Conservation (phyloP, 2,797 vertebrate genomes). For the Falco biarmicus region DNA sequence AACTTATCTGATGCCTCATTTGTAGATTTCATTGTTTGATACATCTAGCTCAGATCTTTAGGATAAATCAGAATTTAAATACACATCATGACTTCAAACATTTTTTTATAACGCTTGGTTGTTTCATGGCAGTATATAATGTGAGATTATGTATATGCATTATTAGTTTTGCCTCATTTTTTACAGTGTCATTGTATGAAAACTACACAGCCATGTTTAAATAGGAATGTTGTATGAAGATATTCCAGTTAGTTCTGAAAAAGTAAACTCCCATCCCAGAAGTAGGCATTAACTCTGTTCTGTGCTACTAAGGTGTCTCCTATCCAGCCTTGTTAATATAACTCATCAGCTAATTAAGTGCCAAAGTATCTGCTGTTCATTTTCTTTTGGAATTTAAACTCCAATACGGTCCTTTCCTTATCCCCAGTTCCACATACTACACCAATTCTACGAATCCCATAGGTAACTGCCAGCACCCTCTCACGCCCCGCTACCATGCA, state of each 20-base stretch:
- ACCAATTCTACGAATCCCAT: neutral
- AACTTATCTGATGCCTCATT: neutral
- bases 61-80: neutral
- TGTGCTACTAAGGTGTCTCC: neutral
- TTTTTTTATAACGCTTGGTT: neutral
- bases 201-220: neutral
- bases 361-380: neutral
- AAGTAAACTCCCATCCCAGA: neutral
- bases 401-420: neutral
- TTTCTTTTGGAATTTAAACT: neutral
- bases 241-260: neutral
- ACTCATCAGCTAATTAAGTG: neutral
- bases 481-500: neutral
- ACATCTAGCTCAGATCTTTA: neutral
- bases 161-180: neutral
- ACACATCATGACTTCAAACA: neutral
- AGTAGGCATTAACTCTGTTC: neutral
- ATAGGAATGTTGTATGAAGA: neutral
- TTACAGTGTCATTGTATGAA: neutral
- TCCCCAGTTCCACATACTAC: neutral
- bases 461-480: fast-evolving
- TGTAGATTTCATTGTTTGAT: neutral
- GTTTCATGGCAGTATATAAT: neutral
- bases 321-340: neutral
- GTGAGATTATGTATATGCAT: neutral